Base-by-base conservation (phyloP, 2,797 vertebrate species). In the Phataginus tetradactyla region DNA sequence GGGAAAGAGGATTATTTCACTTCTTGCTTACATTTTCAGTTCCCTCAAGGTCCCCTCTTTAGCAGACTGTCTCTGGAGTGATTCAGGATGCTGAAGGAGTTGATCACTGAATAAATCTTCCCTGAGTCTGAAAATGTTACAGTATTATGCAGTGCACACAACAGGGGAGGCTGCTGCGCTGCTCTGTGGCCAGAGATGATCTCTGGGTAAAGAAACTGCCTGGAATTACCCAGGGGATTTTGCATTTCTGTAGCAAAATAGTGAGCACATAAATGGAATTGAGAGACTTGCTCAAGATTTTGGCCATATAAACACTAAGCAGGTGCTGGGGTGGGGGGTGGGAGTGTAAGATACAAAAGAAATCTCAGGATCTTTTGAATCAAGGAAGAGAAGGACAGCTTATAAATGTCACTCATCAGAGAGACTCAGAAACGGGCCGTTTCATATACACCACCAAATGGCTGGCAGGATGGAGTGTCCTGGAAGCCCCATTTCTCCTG, bases 31-130 rank as follows among this genome's bases (percentile, higher is more conserved):
- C 83, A 84, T 96, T 97, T 98, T 95, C 96, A 98, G 87, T 84
- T 98, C 96, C 96, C 96, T 98, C 97, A 98, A 98, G 98, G 96
- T 98, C 94, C 97, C 96, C 95, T 97, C 69, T 97, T 98, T 98
- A 96, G 90, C 97, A 98, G 95, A 95, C 96, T 97, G 97, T 97
- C 97, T 98, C 95, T 96, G 95, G 97, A 98, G 98, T 98, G 97
- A 98, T 98, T 98, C 97, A 97, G 97, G 96, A 97, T 98, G 97
- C 97, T 97, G 97, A 98, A 98, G 97, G 92, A 97, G 97, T 96
- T 98, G 96, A 96, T 98, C 95, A 55, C 91, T 96, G 57, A 98
- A 98, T 98, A 98, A 98, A 98, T 98, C 97, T 98, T 98, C 96
- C 95, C 96, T 96, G 96, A 90, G 91, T 97, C 97, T 98, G 97